Percentiles rank a stretch among this genome's conserved stretches.
These are phyloP conservation scores for Orchestia grillus DNA, from an alignment of 1,140 invertebrate genomes.

Conservation along the genomic window DNA sequence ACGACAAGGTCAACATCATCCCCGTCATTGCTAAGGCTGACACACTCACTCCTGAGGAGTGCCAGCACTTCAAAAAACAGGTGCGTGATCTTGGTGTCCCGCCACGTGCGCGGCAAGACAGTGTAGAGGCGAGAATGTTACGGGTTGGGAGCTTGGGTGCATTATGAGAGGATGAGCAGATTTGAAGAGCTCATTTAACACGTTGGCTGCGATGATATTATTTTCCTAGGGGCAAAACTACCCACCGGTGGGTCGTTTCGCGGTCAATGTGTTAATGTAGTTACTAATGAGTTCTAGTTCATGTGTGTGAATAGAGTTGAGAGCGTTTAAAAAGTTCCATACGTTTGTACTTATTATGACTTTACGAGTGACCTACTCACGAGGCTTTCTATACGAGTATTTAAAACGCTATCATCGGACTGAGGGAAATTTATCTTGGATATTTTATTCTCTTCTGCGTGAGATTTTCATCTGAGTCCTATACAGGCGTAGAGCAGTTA, in stretches of 20 bases:
- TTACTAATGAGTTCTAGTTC: neutral
- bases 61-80: conserved; percentile 95
- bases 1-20: conserved; percentile 99
- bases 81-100: conserved; percentile 72
- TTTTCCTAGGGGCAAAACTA: no score
- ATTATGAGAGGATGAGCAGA: neutral
- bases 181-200: neutral
- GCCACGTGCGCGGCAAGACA: neutral
- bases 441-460: neutral
- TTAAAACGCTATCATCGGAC: neutral
- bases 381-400: no score
- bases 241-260: no score
- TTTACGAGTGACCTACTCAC: no score
- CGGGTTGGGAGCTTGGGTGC: neutral
- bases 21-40: conserved; percentile 99
- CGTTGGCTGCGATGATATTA: no score
- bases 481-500: neutral
- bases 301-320: neutral
- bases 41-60: conserved; percentile 97
- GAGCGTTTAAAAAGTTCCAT: no score
- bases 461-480: neutral
- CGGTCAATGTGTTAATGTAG: no score
- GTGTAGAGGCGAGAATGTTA: neutral
- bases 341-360: no score
- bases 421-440: neutral